phyloP scores from a whole-genome alignment of 1,140 invertebrate genomes.

The Oppia nitens region DNA sequence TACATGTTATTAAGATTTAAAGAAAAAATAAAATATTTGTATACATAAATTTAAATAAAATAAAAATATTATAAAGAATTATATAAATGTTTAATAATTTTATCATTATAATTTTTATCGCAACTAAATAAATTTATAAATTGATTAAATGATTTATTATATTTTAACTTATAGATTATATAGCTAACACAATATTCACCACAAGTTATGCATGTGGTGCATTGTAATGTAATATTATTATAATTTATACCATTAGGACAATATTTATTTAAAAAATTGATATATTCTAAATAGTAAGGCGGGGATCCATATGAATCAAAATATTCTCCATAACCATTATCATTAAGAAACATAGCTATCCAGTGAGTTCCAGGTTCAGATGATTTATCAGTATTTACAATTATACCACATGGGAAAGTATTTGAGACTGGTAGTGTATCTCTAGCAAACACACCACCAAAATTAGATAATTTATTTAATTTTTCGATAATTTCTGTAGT shows the following conservation, averaged over 20 bases:
- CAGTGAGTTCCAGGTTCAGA: slow-evolving; percentile 10
- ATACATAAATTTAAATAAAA: too few relatives aligned
- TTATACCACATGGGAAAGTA: neutral
- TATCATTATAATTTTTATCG: too few relatives aligned
- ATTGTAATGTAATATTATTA: slow-evolving; percentile 1
- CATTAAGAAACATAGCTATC: slow-evolving; percentile 12
- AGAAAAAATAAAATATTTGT: too few relatives aligned
- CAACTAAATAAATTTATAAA: too few relatives aligned
- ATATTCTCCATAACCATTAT: slow-evolving; percentile 3
- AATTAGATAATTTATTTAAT: neutral
- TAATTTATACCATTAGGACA: neutral
- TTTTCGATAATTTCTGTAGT: neutral
- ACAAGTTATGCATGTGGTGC: neutral
- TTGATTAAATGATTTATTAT: too few relatives aligned
- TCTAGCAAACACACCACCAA: slow-evolving; percentile 1
- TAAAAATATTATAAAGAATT: too few relatives aligned
- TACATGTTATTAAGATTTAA: too few relatives aligned
- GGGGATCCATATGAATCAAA: slow-evolving; percentile 10
- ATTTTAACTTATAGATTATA: neutral
- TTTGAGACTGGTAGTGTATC: neutral
- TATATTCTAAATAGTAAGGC: neutral
- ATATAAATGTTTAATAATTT: too few relatives aligned
- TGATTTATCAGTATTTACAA: neutral
- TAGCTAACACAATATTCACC: neutral
- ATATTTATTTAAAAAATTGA: neutral